Base-by-base conservation (phyloP, 2,888 invertebrate species). In the Tipula lateralis region DNA sequence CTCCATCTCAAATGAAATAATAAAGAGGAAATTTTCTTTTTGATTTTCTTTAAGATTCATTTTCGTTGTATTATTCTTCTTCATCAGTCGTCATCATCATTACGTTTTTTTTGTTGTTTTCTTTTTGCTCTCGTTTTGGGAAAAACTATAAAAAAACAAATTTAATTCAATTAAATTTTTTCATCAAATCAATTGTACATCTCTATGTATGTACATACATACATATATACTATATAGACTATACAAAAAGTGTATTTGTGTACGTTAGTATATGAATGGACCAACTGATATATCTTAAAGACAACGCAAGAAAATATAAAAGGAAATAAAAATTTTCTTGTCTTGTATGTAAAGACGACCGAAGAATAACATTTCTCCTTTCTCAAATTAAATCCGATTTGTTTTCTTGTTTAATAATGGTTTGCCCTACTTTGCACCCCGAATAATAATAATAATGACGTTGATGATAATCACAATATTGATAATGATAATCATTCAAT, bases 41-140 rank as follows among this genome's bases (percentile, higher is more conserved):
- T 66, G 66, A 66, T 66, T 66, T 66, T 66, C 66, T 66, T 66
- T 66, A 66, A 66, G 66, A 66, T 66, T 66, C 66, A 66, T 66
- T 66, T 66, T 66, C 66, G 66, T 66, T 66, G 66, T 66, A 66
- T 66, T 66, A 6, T 66, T 66, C 66, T 66, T 24, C 66, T 24
- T 66, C 24, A 24, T 12, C 24, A 7, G 66, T 66, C 66, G 24
- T 66, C 66, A 66, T 66, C 66, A 66, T 66, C 66, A 66, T 66
- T 66, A 66, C 66, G 66, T 66, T 66, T 66, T 66, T 9, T 19
- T 66, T 66, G 66, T 66, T 66, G 66, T 24, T 66, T 19, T 66
- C 24, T 9, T 9, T 66, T 7, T 19, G 39, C 13, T 3, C 12
- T 66, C 66, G 66, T 66, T 66, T 66, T 66, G 9, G 24, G 24